Conservation (phyloP, 2,797 vertebrate genomes). For the Tachyglossus aculeatus region DNA sequence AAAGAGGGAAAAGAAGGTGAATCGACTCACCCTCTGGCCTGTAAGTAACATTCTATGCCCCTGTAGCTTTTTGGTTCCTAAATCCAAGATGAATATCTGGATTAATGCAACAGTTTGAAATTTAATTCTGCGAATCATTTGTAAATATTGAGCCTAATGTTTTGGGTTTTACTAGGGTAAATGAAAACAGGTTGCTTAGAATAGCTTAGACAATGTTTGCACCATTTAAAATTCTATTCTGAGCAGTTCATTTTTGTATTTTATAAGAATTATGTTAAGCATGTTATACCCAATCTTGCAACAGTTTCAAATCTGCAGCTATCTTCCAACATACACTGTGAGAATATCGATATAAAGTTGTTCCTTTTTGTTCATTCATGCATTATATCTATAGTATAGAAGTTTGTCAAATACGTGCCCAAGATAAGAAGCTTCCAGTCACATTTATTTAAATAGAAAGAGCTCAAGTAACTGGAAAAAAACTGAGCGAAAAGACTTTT, state of each 20-base stretch:
- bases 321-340: too few relatives aligned
- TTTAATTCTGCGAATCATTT: background rate
- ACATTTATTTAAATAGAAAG: background rate
- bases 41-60: constrained; percentile 72
- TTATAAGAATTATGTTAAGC: background rate
- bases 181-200: background rate
- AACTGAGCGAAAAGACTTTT: background rate
- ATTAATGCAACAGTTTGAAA: constrained; percentile 14
- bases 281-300: too few relatives aligned
- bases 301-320: too few relatives aligned
- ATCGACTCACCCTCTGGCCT: constrained; percentile 15
- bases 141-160: background rate
- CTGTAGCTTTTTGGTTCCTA: constrained; percentile 12
- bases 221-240: background rate
- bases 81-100: constrained; percentile 7
- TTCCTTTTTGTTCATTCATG: background rate
- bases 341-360: background rate
- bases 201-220: background rate
- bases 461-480: background rate
- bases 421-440: background rate
- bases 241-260: background rate
- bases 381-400: background rate
- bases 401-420: background rate
- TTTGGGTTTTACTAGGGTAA: background rate
- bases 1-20: constrained; percentile 32